These are phyloP conservation scores for Brachyptera putata DNA, from an alignment of 2,888 invertebrate genomes.

Conservation along the genomic window DNA sequence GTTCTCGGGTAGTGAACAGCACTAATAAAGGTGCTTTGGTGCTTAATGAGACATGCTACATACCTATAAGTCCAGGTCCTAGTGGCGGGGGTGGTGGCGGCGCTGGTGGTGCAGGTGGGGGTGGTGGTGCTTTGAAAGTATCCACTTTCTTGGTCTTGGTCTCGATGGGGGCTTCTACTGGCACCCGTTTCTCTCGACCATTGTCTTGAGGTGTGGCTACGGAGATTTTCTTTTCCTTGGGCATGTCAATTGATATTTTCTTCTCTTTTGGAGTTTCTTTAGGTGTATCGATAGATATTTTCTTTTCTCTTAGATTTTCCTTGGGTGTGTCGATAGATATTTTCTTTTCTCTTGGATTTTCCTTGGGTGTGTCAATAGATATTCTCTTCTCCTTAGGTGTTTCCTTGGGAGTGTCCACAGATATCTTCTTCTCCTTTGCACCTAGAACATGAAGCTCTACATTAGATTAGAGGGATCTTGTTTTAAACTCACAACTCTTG, in stretches of 20 bases:
- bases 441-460: neutral
- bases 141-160: neutral
- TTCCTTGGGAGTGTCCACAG: conserved; percentile 11
- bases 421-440: neutral
- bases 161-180: neutral
- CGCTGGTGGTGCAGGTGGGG: conserved; percentile 27
- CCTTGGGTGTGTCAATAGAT: conserved; percentile 4
- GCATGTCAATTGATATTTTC: conserved; percentile 29
- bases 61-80: too few relatives aligned
- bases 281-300: conserved; percentile 6
- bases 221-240: neutral
- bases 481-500: too few relatives aligned
- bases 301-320: conserved; percentile 37
- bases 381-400: conserved; percentile 7
- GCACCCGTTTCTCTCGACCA: conserved; percentile 22
- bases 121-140: conserved; percentile 18
- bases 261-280: conserved; percentile 17
- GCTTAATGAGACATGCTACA: too few relatives aligned
- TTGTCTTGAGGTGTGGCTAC: neutral
- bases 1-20: too few relatives aligned
- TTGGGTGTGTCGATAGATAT: conserved; percentile 16
- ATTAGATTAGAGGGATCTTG: too few relatives aligned
- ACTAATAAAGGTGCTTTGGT: too few relatives aligned
- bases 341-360: neutral
- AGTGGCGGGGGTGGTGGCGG: conserved; percentile 29